Conservation (phyloP, 2,113 vertebrate species). For the Pituophis catenifer region DNA sequence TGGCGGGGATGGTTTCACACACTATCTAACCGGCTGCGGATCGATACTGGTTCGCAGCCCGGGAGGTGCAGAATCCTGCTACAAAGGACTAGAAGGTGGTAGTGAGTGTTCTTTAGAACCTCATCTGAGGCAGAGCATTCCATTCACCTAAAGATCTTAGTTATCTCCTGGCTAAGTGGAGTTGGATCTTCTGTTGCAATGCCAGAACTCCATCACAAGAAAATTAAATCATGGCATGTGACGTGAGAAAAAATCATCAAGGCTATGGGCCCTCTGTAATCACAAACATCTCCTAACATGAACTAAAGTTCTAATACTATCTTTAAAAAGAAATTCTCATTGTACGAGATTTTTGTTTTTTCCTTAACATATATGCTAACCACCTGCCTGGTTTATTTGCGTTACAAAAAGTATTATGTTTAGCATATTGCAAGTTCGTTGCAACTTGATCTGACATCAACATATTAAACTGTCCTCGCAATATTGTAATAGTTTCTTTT, state of each 20-base stretch:
- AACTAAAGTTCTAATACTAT: not conserved
- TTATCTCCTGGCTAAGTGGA: not conserved
- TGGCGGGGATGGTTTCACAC: not conserved
- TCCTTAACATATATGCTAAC: no score
- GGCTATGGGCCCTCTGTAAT: not conserved
- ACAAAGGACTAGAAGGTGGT: not conserved
- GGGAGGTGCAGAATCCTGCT: not conserved
- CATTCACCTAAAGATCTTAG: not conserved
- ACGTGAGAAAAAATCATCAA: not conserved
- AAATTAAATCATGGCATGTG: not conserved
- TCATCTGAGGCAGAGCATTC: not conserved
- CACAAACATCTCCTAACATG: not conserved
- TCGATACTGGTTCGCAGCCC: not conserved
- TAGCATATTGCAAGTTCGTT: no score
- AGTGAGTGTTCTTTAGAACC: not conserved
- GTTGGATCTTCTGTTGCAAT: not conserved
- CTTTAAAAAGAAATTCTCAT: not conserved
- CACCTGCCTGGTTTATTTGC: no score
- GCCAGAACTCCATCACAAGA: not conserved
- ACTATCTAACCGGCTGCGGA: not conserved
- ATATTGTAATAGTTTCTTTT: no score
- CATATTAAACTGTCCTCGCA: no score
- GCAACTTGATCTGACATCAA: no score
- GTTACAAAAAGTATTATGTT: no score
- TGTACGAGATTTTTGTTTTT: no score